Evolutionary conservation across 2,888 invertebrate species (phyloP).

Genomic region (Urechis unicinctus): DNA sequence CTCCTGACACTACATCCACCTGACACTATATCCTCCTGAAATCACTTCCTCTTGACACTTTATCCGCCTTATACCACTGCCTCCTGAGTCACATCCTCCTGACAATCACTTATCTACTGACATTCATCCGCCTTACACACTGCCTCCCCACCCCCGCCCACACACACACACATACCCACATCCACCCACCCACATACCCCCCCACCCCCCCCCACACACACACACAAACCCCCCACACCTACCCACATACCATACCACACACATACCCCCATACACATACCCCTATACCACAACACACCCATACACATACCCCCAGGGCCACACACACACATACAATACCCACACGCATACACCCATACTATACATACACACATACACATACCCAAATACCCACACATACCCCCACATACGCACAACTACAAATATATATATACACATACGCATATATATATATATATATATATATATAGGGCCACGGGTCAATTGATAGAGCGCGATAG

Average conservation of each 20-base stretch:
- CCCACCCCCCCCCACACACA: slow-evolving; percentile 1
- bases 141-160: slow-evolving; percentile 2
- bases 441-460: slow-evolving; percentile 13
- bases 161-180: slow-evolving; percentile 10
- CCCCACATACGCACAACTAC: slow-evolving; percentile 13
- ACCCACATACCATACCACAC: no score
- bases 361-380: slow-evolving; percentile 4
- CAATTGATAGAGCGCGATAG: no score
- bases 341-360: not conserved
- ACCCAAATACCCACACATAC: slow-evolving; percentile 2
- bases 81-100: no score
- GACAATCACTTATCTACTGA: no score
- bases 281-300: not conserved
- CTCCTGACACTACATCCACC: no score
- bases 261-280: no score
- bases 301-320: not conserved
- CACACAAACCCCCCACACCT: no score
- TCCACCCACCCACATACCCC: slow-evolving; percentile 10
- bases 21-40: no score
- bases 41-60: no score
- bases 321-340: slow-evolving; percentile 4
- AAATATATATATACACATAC: slow-evolving; percentile 16
- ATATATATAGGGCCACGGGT: slow-evolving; percentile 9
- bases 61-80: no score
- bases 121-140: no score